phyloP scores from a whole-genome alignment of 37 sponge, comb jelly and placozoan species.

The Diacarnus erythraeanus region DNA sequence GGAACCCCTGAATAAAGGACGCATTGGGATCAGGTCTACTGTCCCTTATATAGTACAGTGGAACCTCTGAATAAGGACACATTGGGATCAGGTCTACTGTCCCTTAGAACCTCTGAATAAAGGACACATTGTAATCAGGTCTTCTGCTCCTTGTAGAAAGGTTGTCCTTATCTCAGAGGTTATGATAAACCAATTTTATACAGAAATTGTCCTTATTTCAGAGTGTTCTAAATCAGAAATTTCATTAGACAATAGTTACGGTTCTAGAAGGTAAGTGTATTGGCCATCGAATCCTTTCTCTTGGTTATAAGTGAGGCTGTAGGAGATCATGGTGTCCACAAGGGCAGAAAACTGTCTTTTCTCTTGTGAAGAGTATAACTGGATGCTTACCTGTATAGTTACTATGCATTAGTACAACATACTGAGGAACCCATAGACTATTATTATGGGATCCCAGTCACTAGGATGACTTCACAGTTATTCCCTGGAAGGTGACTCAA shows the following conservation, averaged over 20 bases:
- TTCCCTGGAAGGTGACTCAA: background rate
- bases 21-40: too few species aligned
- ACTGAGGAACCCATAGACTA: background rate
- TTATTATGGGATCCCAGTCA: too few species aligned
- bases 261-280: conserved; percentile 82
- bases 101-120: too few species aligned
- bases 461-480: background rate
- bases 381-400: conserved; percentile 62
- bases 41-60: too few species aligned
- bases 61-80: too few species aligned
- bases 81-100: too few species aligned
- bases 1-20: too few species aligned
- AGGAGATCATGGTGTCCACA: conserved; percentile 91
- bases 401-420: background rate
- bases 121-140: too few species aligned
- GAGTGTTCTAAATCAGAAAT: background rate
- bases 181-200: too few species aligned
- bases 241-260: conserved; percentile 48
- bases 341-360: conserved; percentile 78
- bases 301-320: conserved; percentile 86
- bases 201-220: too few species aligned
- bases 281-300: conserved; percentile 85
- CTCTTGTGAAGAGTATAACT: conserved; percentile 89
- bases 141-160: too few species aligned
- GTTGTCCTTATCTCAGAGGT: too few species aligned